A percentile compares a stretch with the other conserved stretches of the same genome.
These are phyloP conservation scores for Egretta garzetta DNA, from an alignment of 2,113 vertebrate genomes.

Conservation along the genomic window DNA sequence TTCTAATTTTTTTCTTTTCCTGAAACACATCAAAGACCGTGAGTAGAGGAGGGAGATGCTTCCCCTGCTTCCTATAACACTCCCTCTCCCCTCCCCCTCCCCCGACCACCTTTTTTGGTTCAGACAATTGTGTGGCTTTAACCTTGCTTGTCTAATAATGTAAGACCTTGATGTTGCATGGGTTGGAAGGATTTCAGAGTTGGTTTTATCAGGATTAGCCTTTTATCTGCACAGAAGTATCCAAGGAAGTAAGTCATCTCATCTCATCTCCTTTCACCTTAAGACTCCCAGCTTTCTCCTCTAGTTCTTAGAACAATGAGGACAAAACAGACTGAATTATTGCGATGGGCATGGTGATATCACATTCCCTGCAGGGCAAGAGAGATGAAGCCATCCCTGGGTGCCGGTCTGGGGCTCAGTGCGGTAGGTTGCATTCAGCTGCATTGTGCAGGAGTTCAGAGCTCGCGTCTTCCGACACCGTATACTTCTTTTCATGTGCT, in stretches of 20 bases:
- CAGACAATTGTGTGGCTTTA: conserved; percentile 65
- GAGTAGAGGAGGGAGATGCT: conserved; percentile 45
- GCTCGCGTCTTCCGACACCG: background rate
- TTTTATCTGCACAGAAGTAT: conserved; percentile 75
- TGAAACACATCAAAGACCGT: conserved; percentile 56
- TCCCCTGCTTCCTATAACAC: background rate
- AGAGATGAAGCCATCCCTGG: conserved; percentile 8
- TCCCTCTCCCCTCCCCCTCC: background rate
- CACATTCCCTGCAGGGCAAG: conserved; percentile 33
- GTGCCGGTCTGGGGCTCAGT: conserved; percentile 19
- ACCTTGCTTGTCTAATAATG: conserved; percentile 67
- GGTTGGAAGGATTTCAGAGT: conserved; percentile 77
- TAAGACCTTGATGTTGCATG: conserved; percentile 71
- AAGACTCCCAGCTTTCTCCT: conserved; percentile 66
- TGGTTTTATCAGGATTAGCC: conserved; percentile 78
- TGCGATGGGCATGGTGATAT: conserved; percentile 20
- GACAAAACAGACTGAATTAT: conserved; percentile 62
- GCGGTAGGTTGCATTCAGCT: background rate
- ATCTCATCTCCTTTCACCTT: conserved; percentile 73
- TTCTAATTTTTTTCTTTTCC: conserved; percentile 53
- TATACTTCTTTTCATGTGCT: conserved; percentile 47
- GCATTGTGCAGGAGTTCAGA: conserved; percentile 32
- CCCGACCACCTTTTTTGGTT: background rate
- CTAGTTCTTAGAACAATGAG: conserved; percentile 60
- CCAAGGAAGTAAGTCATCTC: conserved; percentile 68